These are phyloP conservation scores for Drosophila tripunctata DNA, from an alignment of 2,888 invertebrate genomes.

Conservation along the genomic window DNA sequence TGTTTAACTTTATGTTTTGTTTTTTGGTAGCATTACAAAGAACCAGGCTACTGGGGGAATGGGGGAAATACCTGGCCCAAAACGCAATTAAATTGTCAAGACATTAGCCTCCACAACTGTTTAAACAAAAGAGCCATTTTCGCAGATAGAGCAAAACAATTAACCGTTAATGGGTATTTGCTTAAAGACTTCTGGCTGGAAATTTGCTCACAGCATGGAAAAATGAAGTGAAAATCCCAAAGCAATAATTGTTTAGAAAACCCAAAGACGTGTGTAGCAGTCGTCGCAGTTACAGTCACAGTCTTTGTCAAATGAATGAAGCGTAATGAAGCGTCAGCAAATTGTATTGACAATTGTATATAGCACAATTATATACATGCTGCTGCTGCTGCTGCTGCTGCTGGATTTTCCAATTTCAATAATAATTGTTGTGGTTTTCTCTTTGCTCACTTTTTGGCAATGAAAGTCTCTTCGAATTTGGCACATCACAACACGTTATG, in stretches of 20 bases:
- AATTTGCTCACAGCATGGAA: slow-evolving; percentile 36
- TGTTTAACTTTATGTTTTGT: not conserved
- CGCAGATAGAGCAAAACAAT: slow-evolving; percentile 26
- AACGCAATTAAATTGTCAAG: slow-evolving; percentile 26
- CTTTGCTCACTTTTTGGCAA: slow-evolving; percentile 50
- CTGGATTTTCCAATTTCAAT: slow-evolving; percentile 61
- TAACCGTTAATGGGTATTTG: slow-evolving; percentile 39
- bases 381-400: no score
- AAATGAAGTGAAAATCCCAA: slow-evolving; percentile 50
- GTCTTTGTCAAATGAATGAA: slow-evolving; percentile 54
- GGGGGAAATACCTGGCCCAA: slow-evolving; percentile 46
- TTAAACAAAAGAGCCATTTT: slow-evolving; percentile 34
- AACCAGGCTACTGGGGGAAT: slow-evolving; percentile 53
- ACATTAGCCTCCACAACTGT: slow-evolving; percentile 38
- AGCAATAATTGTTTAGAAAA: slow-evolving; percentile 20
- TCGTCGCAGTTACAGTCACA: no score
- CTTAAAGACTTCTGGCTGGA: slow-evolving; percentile 40
- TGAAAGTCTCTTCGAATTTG: slow-evolving; percentile 57
- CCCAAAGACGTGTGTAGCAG: slow-evolving; percentile 33
- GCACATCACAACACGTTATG: slow-evolving; percentile 52
- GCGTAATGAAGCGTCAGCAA: slow-evolving; percentile 29
- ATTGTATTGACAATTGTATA: slow-evolving; percentile 49
- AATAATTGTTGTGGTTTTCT: not conserved
- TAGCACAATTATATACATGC: slow-evolving; percentile 64
- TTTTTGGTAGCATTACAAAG: slow-evolving; percentile 23